Evolutionary conservation across 2,888 invertebrate species (phyloP).

Genomic region (Heteromyza rotundicornis): DNA sequence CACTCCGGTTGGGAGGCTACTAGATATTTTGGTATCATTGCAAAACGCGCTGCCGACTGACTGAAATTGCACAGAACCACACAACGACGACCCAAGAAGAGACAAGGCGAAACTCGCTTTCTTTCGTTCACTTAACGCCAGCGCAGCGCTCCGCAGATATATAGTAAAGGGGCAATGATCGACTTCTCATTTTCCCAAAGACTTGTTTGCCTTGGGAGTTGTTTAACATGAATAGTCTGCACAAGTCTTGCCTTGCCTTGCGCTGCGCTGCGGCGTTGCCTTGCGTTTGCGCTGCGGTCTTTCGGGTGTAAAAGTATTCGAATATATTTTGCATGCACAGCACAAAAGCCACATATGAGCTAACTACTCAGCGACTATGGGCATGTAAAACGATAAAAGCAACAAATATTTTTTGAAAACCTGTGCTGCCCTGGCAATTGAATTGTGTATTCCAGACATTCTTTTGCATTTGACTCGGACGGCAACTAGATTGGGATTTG

Average conservation of each 20-base stretch:
- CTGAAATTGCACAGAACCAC: not conserved
- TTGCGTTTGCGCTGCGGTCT: too few relatives aligned
- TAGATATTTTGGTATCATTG: too few relatives aligned
- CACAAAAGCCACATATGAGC: not conserved
- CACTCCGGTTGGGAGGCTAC: too few relatives aligned
- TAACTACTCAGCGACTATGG: too few relatives aligned
- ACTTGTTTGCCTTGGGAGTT: conserved; percentile 58
- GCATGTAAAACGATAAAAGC: too few relatives aligned
- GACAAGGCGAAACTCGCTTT: conserved; percentile 24
- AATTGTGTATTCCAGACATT: too few relatives aligned
- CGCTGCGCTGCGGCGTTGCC: too few relatives aligned
- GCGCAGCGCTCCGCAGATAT: not conserved
- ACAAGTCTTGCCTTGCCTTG: not conserved
- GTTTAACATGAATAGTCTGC: conserved; percentile 7
- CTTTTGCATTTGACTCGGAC: too few relatives aligned
- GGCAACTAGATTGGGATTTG: too few relatives aligned
- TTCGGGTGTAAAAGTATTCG: not conserved
- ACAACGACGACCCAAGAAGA: not conserved
- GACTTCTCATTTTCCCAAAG: conserved; percentile 32
- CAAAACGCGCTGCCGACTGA: too few relatives aligned
- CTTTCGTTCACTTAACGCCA: conserved; percentile 23
- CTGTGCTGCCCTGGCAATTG: too few relatives aligned
- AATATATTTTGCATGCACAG: not conserved
- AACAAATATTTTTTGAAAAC: too few relatives aligned
- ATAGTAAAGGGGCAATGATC: conserved; percentile 37